Base-by-base conservation (phyloP, 1,140 invertebrate genomes). In the Physella acuta region DNA sequence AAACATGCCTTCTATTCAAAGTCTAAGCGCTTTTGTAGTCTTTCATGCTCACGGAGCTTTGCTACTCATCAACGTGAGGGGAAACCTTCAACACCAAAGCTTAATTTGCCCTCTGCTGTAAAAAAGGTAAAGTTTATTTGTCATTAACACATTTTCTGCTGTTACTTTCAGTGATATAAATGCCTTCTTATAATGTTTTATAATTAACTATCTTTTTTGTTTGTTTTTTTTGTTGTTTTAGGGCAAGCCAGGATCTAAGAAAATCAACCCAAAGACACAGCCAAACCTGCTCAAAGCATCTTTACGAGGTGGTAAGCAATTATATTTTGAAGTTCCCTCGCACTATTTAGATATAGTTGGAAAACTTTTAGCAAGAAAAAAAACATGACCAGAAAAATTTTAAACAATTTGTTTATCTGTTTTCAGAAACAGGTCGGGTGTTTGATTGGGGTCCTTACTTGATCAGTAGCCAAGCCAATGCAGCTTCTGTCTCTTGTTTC, bases 1-100 rank as follows among this genome's bases (percentile, higher is more conserved):
- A 94, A 93, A 82, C 92, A 93, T 84, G 91, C 92, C 2, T 94
- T 94, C 85, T 94, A 94, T 78, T 93, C 92, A 16, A 92, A 92
- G 82, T 91, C 93, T 73, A 88, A 93, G 63, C 74, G 81, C 30
- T 86, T 83, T 68, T 86, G 84, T 68, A 83, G 81, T 63, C 67
- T 82, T 24, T 78, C 82, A 11, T 85, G 84, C 74, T 85, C 83
- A 30, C 70, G 74, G 86, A 79, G 79, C 58, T 81, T 77, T 76
- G 79, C 79, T 28, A 80, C 76, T 11, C 64, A 77, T 30, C 78
- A 79, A 62, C 58, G 79, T 56, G 79, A 82, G 71, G 81, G 78
- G 5, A 81, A 81, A 69, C 79, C 73, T 3, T 53, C 68, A 20
- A 58, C 69, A 30, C 65, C 69, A 61, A 72, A 73, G 49, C 37